Percentiles rank a stretch among this genome's conserved stretches.
phyloP scores from a whole-genome alignment of 1,140 invertebrate species.

The Olivierus martensii region DNA sequence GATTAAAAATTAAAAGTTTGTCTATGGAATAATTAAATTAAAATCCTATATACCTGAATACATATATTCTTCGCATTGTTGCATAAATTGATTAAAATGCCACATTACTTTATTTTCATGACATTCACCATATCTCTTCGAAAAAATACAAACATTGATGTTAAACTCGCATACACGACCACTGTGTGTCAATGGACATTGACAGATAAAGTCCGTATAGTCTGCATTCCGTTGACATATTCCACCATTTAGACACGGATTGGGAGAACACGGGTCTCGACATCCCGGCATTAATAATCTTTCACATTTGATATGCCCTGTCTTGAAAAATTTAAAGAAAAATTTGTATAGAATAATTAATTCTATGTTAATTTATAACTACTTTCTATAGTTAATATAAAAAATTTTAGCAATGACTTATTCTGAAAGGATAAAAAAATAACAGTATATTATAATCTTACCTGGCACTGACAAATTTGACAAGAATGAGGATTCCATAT shows the following conservation, averaged over 20 bases:
- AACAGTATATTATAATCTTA: not conserved
- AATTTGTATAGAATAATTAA: too few relatives aligned
- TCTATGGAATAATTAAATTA: too few relatives aligned
- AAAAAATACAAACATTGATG: not conserved
- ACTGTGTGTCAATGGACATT: constrained; percentile 5
- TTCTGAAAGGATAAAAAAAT: not conserved
- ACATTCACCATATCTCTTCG: not conserved
- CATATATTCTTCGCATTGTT: constrained; percentile 4
- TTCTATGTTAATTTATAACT: too few relatives aligned
- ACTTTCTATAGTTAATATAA: too few relatives aligned
- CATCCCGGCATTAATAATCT: constrained; percentile 4
- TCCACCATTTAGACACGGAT: constrained; percentile 11
- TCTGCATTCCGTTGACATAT: not conserved
- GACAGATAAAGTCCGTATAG: constrained; percentile 2
- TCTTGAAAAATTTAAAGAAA: too few relatives aligned
- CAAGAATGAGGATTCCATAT: constrained; percentile 13
- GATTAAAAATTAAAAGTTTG: too few relatives aligned
- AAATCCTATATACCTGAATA: too few relatives aligned
- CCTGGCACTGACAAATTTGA: constrained; percentile 11
- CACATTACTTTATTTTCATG: not conserved
- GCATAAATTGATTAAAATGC: constrained; percentile 7
- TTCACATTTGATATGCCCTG: constrained; percentile 2
- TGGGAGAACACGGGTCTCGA: constrained; percentile 1
- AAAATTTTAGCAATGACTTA: too few relatives aligned
- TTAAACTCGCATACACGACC: constrained; percentile 7